A percentile compares a stretch with the other conserved stretches of the same genome.
These are phyloP conservation scores for Iguana delicatissima DNA, from an alignment of 2,797 vertebrate species.

Conservation along the genomic window DNA sequence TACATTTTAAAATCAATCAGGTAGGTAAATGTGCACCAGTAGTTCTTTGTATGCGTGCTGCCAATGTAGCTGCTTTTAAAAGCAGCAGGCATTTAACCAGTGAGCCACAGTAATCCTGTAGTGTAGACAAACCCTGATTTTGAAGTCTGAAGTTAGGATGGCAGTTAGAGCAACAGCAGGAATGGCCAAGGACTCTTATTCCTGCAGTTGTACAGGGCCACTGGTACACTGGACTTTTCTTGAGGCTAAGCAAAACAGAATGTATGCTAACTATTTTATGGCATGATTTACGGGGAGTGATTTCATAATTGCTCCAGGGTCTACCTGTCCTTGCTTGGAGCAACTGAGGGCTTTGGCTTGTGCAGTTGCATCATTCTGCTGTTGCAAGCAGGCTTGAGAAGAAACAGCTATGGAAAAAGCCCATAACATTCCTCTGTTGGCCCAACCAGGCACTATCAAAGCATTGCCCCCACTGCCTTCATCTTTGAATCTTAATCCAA, in stretches of 20 bases:
- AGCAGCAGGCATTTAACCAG: background rate
- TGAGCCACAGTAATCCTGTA: background rate
- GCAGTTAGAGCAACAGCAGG: background rate
- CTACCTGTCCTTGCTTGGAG: conserved; percentile 41
- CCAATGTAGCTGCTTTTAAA: background rate
- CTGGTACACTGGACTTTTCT: background rate
- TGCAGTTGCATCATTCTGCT: conserved; percentile 65
- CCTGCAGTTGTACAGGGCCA: no score
- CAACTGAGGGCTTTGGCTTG: conserved; percentile 47
- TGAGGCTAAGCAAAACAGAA: conserved; percentile 8
- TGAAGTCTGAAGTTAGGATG: background rate
- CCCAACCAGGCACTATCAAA: conserved; percentile 67
- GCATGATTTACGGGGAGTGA: conserved; percentile 46
- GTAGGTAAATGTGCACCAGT: background rate
- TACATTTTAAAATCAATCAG: background rate
- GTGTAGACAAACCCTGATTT: background rate
- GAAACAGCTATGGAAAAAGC: conserved; percentile 77
- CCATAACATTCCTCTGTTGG: conserved; percentile 70
- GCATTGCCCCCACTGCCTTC: conserved; percentile 62
- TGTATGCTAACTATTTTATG: conserved; percentile 36
- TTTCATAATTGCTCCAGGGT: conserved; percentile 14
- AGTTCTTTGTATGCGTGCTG: background rate
- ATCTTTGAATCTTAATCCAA: conserved; percentile 75
- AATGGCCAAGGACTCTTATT: background rate
- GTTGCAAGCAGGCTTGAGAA: conserved; percentile 72